Percentiles rank a stretch among this genome's conserved stretches.
phyloP scores from a whole-genome alignment of 2,797 vertebrate species.

The Poecilia velifera region DNA sequence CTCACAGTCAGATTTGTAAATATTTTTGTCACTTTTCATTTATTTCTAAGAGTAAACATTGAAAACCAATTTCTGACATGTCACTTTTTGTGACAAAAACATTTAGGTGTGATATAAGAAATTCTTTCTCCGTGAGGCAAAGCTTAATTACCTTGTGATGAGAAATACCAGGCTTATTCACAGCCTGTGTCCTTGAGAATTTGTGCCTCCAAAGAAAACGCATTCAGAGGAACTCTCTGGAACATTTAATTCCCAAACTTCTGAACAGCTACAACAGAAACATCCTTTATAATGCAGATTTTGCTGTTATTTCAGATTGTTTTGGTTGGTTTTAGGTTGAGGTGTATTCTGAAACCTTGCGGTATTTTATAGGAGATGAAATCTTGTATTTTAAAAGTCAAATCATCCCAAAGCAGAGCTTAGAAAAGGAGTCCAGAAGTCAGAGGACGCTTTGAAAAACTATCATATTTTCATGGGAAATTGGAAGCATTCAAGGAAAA shows the following conservation, averaged over 20 bases:
- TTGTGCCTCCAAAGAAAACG: slow-evolving; percentile 7
- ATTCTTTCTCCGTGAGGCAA: background rate
- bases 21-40: slow-evolving; percentile 24
- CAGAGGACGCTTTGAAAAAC: background rate
- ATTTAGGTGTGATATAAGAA: background rate
- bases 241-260: slow-evolving; percentile 1
- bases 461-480: background rate
- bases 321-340: background rate
- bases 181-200: slow-evolving; percentile 14
- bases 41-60: background rate
- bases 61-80: slow-evolving; percentile 10
- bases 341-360: background rate
- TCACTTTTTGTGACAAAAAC: slow-evolving; percentile 16
- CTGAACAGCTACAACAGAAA: background rate
- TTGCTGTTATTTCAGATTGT: background rate
- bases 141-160: background rate
- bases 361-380: background rate
- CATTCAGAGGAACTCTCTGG: slow-evolving; percentile 2
- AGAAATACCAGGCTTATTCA: slow-evolving; percentile 19
- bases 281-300: background rate
- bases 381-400: background rate
- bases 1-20: slow-evolving; percentile 1
- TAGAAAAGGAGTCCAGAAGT: background rate
- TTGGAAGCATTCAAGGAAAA: background rate
- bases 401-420: background rate